Evolutionary conservation across 2,888 invertebrate species (phyloP).

Genomic region (Chymomyza fuscimana): DNA sequence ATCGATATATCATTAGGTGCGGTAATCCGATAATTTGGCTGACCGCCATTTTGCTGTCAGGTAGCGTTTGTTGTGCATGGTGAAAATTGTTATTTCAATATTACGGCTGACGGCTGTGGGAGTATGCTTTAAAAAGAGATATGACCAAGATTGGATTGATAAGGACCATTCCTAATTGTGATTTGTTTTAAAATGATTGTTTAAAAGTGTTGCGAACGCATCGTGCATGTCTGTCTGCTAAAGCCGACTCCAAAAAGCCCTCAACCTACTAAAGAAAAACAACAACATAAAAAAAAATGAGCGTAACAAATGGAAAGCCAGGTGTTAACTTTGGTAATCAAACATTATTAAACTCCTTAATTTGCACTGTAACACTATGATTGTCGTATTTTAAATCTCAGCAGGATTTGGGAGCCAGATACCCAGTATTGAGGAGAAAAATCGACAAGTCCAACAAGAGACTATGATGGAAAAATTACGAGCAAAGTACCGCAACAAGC

Average conservation of each 20-base stretch:
- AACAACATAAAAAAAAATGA: slow-evolving; percentile 34
- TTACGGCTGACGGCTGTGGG: not conserved
- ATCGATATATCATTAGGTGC: not conserved
- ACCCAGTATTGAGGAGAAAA: slow-evolving; percentile 81
- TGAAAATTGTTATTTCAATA: not conserved
- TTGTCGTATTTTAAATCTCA: not conserved
- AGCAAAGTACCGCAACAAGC: slow-evolving; percentile 89
- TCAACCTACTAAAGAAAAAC: not conserved
- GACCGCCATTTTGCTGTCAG: not conserved
- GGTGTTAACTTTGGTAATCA: not conserved
- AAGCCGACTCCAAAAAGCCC: not conserved
- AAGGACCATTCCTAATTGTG: not conserved
- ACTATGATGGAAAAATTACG: slow-evolving; percentile 95
- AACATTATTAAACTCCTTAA: not conserved
- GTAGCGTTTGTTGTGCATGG: not conserved
- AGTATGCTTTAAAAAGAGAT: not conserved
- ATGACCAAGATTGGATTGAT: not conserved
- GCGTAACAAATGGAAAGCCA: slow-evolving; percentile 36
- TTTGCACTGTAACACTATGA: not conserved
- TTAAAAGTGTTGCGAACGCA: not conserved
- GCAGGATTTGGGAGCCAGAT: slow-evolving; percentile 42
- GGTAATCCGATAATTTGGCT: not conserved
- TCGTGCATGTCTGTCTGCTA: not conserved
- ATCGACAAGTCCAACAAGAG: slow-evolving; percentile 89
- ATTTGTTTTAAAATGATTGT: not conserved